Percentiles rank a stretch among this genome's conserved stretches.
These are phyloP conservation scores for Pyrrhia umbra DNA, from an alignment of 2,888 invertebrate species.

Conservation along the genomic window DNA sequence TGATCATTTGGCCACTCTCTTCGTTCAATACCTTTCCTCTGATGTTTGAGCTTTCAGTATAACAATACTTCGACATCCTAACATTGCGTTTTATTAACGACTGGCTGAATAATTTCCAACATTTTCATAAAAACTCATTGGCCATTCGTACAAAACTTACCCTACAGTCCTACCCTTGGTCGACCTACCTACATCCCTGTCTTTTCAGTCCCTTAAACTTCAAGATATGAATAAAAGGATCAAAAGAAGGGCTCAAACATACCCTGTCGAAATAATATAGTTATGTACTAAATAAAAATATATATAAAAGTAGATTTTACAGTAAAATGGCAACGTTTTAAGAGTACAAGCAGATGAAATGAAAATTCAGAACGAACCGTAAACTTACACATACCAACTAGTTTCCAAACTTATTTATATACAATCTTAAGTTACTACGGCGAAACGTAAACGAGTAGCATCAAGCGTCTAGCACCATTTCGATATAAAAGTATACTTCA, in stretches of 20 bases:
- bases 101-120: constrained; percentile 67
- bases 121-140: constrained; percentile 79
- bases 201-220: constrained; percentile 83
- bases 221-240: constrained; percentile 80
- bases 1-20: constrained; percentile 59
- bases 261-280: constrained; percentile 82
- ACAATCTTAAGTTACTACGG: constrained; percentile 79
- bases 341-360: constrained; percentile 74
- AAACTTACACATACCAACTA: constrained; percentile 64
- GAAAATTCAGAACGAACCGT: constrained; percentile 59
- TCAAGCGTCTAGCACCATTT: constrained; percentile 89
- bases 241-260: constrained; percentile 74
- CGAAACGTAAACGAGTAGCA: constrained; percentile 80
- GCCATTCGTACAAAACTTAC: constrained; percentile 87
- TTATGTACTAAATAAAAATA: constrained; percentile 67
- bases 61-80: constrained; percentile 28
- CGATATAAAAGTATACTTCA: constrained; percentile 86
- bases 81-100: constrained; percentile 40
- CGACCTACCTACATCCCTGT: constrained; percentile 85
- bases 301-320: constrained; percentile 61
- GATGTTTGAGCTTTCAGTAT: constrained; percentile 42
- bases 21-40: constrained; percentile 31
- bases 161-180: constrained; percentile 76
- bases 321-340: constrained; percentile 80
- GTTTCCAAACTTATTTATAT: constrained; percentile 73